Base-by-base conservation (phyloP, 2,113 vertebrate genomes). In the Cromileptes altivelis region DNA sequence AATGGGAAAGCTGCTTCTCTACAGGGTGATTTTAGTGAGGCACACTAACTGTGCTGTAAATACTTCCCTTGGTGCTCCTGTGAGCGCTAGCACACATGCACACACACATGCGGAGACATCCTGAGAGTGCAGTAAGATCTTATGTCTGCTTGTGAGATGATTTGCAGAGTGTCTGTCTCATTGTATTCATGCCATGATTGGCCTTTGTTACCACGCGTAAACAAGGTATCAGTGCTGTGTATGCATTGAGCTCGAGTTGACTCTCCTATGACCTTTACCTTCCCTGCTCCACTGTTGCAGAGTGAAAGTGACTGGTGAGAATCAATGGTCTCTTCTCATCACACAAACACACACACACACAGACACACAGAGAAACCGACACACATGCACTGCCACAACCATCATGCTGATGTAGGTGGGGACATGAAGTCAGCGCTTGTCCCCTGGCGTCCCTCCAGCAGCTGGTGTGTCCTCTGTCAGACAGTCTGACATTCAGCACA, bases 401-500 rank as follows among this genome's bases (percentile, higher is more conserved):
- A 75, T 75, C 75, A 45, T 53, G 71, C 87, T 85, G 82, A 91
- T 87, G 62, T 60, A 56, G 61, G 73, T 57, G 78, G 67, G 81
- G 89, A 80, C 87, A 84, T 64, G 61, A 73, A 90, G 86, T 65
- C 80, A 57, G 75, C 42, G 17, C 50, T 70, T 58, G 70, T 88
- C 84, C 85, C 70, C 63, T 65, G 82, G 84, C 80, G 1, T 88
- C 85, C 67, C 88, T 86, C 81, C 85, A 79, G 74, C 71, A 76
- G 75, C 81, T 0, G 30, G 23, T 23, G 81, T 81, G 84, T 84
- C 93, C 89, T 91, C 82, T 87, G 82, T 88, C 80, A 85, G 89
- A 86, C 85, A 81, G 70, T 23, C 82, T 89, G 90, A 91, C 93
- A 92, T 92, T 91, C 91, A 92, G 70, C 84, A 75, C 83, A 74